Evolutionary conservation across 1,140 invertebrate genomes (phyloP), one percentile per base, ranked within the genome.

Genomic region (Cyphomyrmex costatus): DNA sequence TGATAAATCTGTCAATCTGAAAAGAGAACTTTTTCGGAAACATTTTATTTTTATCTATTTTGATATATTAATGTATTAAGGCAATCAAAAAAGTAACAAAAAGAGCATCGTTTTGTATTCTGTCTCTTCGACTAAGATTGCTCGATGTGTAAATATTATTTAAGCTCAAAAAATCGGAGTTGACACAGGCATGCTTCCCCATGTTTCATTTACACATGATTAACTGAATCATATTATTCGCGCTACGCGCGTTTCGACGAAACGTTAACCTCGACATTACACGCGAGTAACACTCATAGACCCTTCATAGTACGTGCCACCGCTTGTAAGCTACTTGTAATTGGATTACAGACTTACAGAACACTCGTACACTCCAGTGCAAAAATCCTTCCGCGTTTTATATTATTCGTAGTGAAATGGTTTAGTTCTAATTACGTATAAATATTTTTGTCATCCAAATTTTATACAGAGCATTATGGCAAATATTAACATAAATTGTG

Each of bases 161-260:
- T n/a, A 30, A 80, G 46, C 30, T 65, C 14, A 21, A 70, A 80
- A 80, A 24, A 49, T 66, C 61, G 60, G n/a, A 65, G 21, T 61
- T 46, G 36, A 61, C 36, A 21, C 24, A 21, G 4, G 36, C 16
- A 60, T 27, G 56, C 36, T 21, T 78, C 36, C 60, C 49, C 60
- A 51, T 63, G 78, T 53, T 65, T 56, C 66, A 51, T 85, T 87
- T 78, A 87, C 86, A 70, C 77, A 36, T 68, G 86, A 89, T 85
- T 85, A 90, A 73, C 53, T 71, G 70, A 86, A 90, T 90, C 88
- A 80, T 85, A 90, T 89, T 89, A 90, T 87, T 89, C 66, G 77
- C 61, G 42, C 76, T 24, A 58, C 33, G 79, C 73, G 27, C 63
- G n/a, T 36, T 42, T 42, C 51, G 61, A 61, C 61, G 51, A 80